Evolutionary conservation across 2,888 invertebrate genomes (phyloP), one percentile per base, ranked within the genome.

Genomic region (Scrobipalpa costella): DNA sequence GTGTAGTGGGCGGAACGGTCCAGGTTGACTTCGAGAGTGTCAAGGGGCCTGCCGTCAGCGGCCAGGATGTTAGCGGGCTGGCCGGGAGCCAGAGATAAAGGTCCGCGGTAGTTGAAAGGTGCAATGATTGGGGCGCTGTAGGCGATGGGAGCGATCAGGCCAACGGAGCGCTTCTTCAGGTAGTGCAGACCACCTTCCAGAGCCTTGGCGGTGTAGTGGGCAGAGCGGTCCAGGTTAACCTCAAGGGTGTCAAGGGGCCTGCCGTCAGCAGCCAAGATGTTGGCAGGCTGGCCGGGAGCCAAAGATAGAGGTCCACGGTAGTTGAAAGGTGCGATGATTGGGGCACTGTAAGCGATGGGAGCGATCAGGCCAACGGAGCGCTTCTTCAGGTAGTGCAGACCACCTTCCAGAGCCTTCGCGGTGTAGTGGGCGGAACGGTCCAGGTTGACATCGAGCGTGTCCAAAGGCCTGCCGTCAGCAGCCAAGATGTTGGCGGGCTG

Each of bases 291-390:
- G 44, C 89, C 86, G 9, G 88, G 90, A 0, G 88, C 88, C 64
- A 90, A 80, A n/a, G 90, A 90, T 68, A 88, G 78, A 9, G 88
- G 88, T n/a, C 83, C 86, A 66, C 85, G 80, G 77, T 86, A 88
- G 80, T 87, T 86, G 68, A 66, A 70, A 5, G 81, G 80, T 49
- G 77, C 68, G 61, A 79, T 55, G 19, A 78, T 57, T 0, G 83
- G 70, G 47, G 82, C 67, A 34, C 73, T 62, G 73, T 82, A 79
- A 7, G 77, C 75, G 15, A 44, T 57, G 17, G 75, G 70, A 5
- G 73, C 71, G 36, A 71, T 49, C 7, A 72, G 69, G 2, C 69
- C 67, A 50, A 74, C 76, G 2, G 86, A 85, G 40, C 86, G 85
- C 68, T 87, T 87, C 72, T 77, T 77, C 62, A 78, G 64, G 50